Base-by-base conservation (phyloP, 1,140 invertebrate genomes). In the Calosoma granatense region DNA sequence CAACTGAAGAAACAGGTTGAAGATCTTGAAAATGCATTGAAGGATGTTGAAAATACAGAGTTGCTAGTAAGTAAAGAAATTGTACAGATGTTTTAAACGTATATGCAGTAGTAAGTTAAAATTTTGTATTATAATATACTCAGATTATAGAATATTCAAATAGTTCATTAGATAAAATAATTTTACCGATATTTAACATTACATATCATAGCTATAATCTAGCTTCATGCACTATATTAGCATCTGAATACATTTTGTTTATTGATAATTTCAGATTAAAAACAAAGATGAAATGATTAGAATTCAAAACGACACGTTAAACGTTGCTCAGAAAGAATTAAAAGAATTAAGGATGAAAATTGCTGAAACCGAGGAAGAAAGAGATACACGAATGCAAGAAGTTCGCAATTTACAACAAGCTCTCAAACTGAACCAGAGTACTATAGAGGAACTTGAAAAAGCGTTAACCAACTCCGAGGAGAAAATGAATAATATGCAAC, bases 281-380 rank as follows among this genome's bases (percentile, higher is more conserved):
- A 17, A 47, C 15, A 47, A 47, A 47, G 41, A 47, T 47, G 9
- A 47, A 47, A 47, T 47, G 41, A 47, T 47, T 17, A 47, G 9
- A 39, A 20, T 51, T 12, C 60, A 61, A 47, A 57, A 22, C 47
- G 53, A 60, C 30, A 59, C 62, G 26, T 53, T 65, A 36, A 62
- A 62, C 26, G 52, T 60, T 43, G 26, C 58, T 21, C 53, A 65
- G 56, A 23, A 55, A 56, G 61, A 65, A 55, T 66, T 65, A 4
- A 53, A 66, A 36, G 51, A 54, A 9, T 22, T 56, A 55, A 51
- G 47, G 56, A 61, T 26, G 63, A 60, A 58, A 58, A 67, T 36
- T 56, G 9, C 55, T 20, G 60, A 64, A 23, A 21, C 67, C 22
- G 66, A 68, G 41, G 30, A 52, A 9, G 63, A 60, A 39, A 52